phyloP scores from a whole-genome alignment of 2,888 invertebrate species.

The Tenthredo notha region DNA sequence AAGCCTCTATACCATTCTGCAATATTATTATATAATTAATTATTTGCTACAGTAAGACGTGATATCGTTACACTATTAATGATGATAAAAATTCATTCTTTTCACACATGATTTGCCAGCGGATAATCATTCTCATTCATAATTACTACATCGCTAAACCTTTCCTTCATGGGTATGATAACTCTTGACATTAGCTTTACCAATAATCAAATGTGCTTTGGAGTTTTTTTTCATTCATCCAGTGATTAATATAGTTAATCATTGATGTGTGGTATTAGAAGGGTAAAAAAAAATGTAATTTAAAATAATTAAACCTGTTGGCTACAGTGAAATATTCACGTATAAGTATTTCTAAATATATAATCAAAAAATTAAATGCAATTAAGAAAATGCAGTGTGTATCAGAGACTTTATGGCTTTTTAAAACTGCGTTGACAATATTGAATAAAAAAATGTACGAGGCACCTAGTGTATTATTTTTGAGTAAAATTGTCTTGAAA shows the following conservation, averaged over 20 bases:
- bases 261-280: not conserved
- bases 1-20: slow-evolving; percentile 71
- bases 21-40: slow-evolving; percentile 55
- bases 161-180: not conserved
- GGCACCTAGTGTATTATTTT: not conserved
- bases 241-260: not conserved
- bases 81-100: not conserved
- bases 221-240: not conserved
- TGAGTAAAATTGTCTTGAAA: not conserved
- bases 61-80: not conserved
- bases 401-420: too few relatives aligned
- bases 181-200: not conserved
- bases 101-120: not conserved
- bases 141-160: not conserved
- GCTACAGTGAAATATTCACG: not conserved
- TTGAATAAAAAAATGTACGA: not conserved
- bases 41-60: not conserved
- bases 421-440: too few relatives aligned
- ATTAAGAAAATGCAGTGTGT: not conserved
- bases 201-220: not conserved
- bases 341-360: not conserved
- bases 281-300: not conserved
- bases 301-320: not conserved
- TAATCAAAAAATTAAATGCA: not conserved
- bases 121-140: not conserved